These are phyloP conservation scores for Siderastrea radians DNA, from an alignment of 92 coral and sea anemone genomes.

Conservation along the genomic window DNA sequence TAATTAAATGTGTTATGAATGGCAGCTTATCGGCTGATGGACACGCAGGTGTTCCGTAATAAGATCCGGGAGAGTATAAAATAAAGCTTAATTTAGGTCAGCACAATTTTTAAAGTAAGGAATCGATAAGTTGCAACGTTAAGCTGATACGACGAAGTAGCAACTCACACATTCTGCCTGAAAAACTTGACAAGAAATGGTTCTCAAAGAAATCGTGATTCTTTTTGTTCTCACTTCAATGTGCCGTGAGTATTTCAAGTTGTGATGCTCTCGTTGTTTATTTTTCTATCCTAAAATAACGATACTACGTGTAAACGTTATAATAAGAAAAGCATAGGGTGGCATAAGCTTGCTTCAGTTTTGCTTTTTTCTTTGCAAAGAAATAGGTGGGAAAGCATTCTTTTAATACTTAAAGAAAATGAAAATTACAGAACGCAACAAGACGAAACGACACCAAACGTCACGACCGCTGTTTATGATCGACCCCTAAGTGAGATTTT, in stretches of 20 bases:
- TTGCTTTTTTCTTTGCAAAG: background rate
- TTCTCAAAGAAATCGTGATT: background rate
- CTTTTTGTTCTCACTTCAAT: conserved; percentile 14
- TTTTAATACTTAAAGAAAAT: too few relatives aligned
- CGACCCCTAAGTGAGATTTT: background rate
- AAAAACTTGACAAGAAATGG: conserved; percentile 22
- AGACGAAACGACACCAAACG: background rate
- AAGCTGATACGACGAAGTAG: background rate
- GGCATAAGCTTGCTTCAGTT: background rate
- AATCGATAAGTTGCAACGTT: conserved; percentile 7
- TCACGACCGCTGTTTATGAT: background rate
- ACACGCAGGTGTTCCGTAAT: conserved; percentile 27
- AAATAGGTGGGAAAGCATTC: background rate
- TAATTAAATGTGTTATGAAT: conserved; percentile 48
- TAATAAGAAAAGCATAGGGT: background rate
- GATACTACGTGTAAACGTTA: background rate
- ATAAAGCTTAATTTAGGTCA: conserved; percentile 31
- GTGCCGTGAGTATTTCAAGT: conserved; percentile 29
- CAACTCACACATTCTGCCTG: background rate
- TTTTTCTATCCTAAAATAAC: conserved; percentile 4
- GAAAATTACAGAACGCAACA: background rate
- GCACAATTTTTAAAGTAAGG: background rate
- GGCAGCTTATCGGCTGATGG: conserved; percentile 10
- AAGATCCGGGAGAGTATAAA: conserved; percentile 33
- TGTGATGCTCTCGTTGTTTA: background rate